Conservation (phyloP, 2,888 invertebrate species). For the Megaustenia siamemsis region DNA sequence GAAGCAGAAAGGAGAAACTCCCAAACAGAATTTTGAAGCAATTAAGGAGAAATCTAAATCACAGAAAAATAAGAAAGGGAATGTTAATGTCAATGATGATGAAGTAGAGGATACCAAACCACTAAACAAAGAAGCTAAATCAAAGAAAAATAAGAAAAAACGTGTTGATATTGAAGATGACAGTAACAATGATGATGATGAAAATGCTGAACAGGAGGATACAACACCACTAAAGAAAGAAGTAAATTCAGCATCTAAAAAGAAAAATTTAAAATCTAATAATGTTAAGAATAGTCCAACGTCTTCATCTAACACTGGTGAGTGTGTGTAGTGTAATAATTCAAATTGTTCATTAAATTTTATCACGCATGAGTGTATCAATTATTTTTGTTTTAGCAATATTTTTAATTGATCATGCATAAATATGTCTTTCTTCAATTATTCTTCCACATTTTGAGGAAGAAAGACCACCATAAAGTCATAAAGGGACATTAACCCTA, state of each 20-base stretch:
- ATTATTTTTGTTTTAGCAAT: too few species aligned
- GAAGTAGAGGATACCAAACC: neutral
- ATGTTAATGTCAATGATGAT: constrained; percentile 16
- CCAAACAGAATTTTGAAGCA: constrained; percentile 5
- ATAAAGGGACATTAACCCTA: too few species aligned
- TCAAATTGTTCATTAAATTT: too few species aligned
- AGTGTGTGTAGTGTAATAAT: too few species aligned
- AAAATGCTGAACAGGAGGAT: neutral
- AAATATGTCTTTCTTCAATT: too few species aligned
- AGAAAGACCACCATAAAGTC: too few species aligned
- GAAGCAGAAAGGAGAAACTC: neutral
- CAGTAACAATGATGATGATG: constrained; percentile 17
- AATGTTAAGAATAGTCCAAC: neutral
- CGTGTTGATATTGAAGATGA: neutral
- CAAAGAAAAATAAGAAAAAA: neutral
- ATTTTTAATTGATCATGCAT: too few species aligned
- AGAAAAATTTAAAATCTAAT: too few species aligned
- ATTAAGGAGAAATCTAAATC: neutral
- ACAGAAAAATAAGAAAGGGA: neutral
- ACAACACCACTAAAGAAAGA: neutral
- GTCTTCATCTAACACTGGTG: neutral
- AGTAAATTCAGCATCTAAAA: neutral
- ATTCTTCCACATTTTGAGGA: too few species aligned
- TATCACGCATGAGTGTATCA: too few species aligned
- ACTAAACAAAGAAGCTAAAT: neutral